A percentile compares a stretch with the other conserved stretches of the same genome.
Evolutionary conservation across 2,888 invertebrate species (phyloP).

Genomic region (Rhagonycha fulva): DNA sequence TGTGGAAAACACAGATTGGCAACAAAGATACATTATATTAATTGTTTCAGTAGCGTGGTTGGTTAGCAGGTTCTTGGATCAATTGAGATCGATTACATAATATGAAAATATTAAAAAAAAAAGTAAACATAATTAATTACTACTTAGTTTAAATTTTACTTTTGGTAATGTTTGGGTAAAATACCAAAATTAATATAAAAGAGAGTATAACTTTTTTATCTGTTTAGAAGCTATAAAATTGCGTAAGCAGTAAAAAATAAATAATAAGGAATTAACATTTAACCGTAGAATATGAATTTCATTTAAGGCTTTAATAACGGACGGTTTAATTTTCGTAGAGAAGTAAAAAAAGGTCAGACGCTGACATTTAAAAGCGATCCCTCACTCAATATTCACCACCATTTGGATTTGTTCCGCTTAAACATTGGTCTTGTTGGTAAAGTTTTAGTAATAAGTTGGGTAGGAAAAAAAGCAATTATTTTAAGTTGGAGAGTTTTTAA

Average conservation of each 20-base stretch:
- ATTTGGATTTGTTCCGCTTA: conserved; percentile 19
- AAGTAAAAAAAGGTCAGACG: conserved; percentile 38
- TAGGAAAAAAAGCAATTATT: conserved; percentile 26
- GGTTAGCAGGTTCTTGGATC: no score
- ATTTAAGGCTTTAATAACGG: conserved; percentile 32
- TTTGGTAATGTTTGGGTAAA: not conserved
- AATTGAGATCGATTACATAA: no score
- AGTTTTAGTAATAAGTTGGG: conserved; percentile 14
- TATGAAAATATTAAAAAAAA: no score
- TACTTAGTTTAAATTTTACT: not conserved
- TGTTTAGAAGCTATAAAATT: not conserved
- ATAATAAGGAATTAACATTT: conserved; percentile 26
- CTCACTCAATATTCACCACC: conserved; percentile 28
- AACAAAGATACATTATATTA: no score
- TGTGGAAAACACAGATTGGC: no score
- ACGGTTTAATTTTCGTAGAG: conserved; percentile 31
- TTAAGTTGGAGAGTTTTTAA: conserved; percentile 26
- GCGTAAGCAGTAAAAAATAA: conserved; percentile 2
- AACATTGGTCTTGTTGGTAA: conserved; percentile 23
- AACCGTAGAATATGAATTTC: conserved; percentile 29
- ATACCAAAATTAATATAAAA: not conserved
- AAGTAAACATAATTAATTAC: no score
- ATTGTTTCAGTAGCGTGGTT: no score
- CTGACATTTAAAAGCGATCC: conserved; percentile 36
- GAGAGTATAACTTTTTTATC: not conserved